A percentile compares a stretch with the other conserved stretches of the same genome.
phyloP scores from a whole-genome alignment of 2,888 invertebrate genomes.

The Himalopsyche kuldschensis region DNA sequence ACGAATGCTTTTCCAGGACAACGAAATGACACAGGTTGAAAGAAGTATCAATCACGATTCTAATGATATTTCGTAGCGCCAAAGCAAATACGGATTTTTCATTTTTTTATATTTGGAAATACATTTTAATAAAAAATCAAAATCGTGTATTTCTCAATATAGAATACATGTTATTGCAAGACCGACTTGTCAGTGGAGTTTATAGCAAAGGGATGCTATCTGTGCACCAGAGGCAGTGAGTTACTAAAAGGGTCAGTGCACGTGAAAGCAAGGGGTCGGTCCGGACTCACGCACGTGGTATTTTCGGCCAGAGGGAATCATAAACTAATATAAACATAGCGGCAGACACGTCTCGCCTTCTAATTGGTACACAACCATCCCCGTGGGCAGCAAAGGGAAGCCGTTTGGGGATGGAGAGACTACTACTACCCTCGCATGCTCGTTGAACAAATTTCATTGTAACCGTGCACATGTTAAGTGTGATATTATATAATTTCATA shows the following conservation, averaged over 20 bases:
- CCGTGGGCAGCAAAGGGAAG: background rate
- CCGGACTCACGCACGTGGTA: background rate
- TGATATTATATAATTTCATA: no score
- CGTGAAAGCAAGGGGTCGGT: background rate
- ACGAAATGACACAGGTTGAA: no score
- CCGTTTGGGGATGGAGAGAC: background rate
- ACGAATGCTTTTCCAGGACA: no score
- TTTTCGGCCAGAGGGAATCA: background rate
- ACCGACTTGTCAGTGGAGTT: background rate
- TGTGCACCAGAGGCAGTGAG: background rate
- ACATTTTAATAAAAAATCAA: no score
- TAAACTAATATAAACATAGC: slow-evolving; percentile 1
- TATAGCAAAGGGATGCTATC: background rate
- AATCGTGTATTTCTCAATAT: background rate
- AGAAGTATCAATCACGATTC: no score
- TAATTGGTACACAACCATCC: background rate
- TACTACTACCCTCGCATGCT: background rate
- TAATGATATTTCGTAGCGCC: no score
- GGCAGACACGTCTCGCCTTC: background rate
- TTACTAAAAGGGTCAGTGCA: background rate
- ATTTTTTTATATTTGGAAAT: no score
- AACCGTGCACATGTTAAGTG: background rate
- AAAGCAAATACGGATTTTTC: no score
- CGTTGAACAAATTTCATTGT: background rate
- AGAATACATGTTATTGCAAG: background rate